Evolutionary conservation across 2,113 vertebrate genomes (phyloP), one percentile per base, ranked within the genome.

Genomic region (Motacilla alba): DNA sequence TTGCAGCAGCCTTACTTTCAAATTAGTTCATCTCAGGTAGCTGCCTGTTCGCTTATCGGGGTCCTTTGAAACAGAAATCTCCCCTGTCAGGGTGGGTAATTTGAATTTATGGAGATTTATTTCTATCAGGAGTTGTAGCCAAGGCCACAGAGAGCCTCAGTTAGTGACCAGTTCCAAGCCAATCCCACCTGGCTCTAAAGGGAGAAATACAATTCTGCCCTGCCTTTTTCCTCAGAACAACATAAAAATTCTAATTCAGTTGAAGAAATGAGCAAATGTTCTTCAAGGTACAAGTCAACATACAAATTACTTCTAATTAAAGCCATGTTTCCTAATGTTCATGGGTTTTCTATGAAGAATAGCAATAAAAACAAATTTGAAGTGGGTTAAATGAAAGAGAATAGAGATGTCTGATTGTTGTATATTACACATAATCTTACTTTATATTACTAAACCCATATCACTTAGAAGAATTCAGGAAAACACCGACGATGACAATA

Each of bases 281-380:
- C 96, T 96, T 97, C 95, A 97, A 98, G 96, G 94, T 97, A 93
- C 93, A 95, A 97, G 97, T 95, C 96, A 92, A 97, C 94, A 97
- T 94, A 96, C 90, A 97, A 97, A 98, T 97, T 96, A 96, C 96
- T 95, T 96, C 96, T 97, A 98, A 98, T 98, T 97, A 97, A 97
- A 96, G 95, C 95, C 95, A 91, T 37, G 93, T 92, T 97, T 95
- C 94, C 89, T 97, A 96, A 97, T 82, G 93, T 97, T 98, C 95
- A 83, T 94, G 90, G 92, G 92, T 83, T 97, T 98, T 96, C 95
- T 97, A 91, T 93, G 96, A 96, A 96, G 53, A 74, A 94, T 26
- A 92, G 89, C 90, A 94, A 96, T 94, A 93, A 93, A 93, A 95
- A 5, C 64, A 89, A 93, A 97, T 97, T 56, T 89, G 77, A 89